Evolutionary conservation across 2,888 invertebrate genomes (phyloP).

Genomic region (Epistrophe eligans): DNA sequence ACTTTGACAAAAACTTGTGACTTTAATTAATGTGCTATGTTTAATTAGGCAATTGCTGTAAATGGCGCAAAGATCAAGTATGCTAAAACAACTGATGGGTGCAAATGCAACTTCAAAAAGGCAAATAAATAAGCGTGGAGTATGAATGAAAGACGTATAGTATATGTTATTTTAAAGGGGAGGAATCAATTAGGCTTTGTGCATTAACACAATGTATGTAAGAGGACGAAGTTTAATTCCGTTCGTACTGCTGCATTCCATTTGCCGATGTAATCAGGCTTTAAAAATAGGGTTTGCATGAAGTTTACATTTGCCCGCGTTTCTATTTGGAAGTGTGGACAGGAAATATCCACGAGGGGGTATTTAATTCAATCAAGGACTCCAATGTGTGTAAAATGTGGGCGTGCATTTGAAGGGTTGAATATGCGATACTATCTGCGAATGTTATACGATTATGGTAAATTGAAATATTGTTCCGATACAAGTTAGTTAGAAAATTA

Average conservation of each 20-base stretch:
- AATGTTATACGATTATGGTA: conserved; percentile 39
- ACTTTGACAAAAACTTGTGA: conserved; percentile 53
- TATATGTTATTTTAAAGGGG: conserved; percentile 11
- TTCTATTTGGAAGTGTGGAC: conserved; percentile 34
- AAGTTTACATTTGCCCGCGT: conserved; percentile 44
- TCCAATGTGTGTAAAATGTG: conserved; percentile 29
- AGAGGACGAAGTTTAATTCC: conserved; percentile 58
- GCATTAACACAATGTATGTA: conserved; percentile 67
- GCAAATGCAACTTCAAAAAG: conserved; percentile 58
- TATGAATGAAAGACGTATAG: neutral
- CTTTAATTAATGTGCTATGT: conserved; percentile 53
- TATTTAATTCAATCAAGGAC: conserved; percentile 67
- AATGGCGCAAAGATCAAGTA: neutral
- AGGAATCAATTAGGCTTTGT: conserved; percentile 71
- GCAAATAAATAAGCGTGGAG: conserved; percentile 28
- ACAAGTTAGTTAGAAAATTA: conserved; percentile 9
- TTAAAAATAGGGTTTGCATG: conserved; percentile 1
- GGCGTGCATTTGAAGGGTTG: conserved; percentile 58
- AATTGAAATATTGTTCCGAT: conserved; percentile 53
- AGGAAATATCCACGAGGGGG: conserved; percentile 46
- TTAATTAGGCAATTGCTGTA: conserved; percentile 9
- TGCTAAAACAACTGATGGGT: neutral
- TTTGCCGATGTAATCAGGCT: conserved; percentile 57
- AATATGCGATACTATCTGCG: conserved; percentile 49
- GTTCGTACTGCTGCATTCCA: conserved; percentile 53